phyloP scores from a whole-genome alignment of 2,888 invertebrate genomes.

The Liopterus haemorrhoidalis region DNA sequence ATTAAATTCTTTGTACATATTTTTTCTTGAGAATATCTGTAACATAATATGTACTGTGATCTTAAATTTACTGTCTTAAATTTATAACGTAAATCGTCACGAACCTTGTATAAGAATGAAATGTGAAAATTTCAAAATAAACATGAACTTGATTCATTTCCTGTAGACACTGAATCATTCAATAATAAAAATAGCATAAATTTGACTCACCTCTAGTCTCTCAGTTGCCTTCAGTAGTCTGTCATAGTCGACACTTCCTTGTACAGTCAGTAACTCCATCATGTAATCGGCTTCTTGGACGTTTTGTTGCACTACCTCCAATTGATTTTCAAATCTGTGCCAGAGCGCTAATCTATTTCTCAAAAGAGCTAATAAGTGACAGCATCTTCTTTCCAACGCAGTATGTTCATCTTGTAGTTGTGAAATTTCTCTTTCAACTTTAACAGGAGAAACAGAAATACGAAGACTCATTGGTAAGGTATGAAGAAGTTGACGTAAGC shows the following conservation, averaged over 20 bases:
- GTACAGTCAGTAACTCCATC: slow-evolving; percentile 78
- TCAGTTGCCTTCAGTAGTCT: slow-evolving; percentile 76
- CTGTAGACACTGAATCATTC: no score
- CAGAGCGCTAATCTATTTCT: slow-evolving; percentile 63
- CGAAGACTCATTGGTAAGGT: slow-evolving; percentile 69
- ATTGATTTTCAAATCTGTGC: slow-evolving; percentile 69
- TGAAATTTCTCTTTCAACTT: slow-evolving; percentile 71
- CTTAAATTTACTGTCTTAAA: no score
- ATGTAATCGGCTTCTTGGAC: slow-evolving; percentile 82
- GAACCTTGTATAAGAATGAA: no score
- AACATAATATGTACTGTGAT: no score
- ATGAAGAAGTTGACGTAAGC: slow-evolving; percentile 67
- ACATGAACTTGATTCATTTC: no score
- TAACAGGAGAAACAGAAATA: slow-evolving; percentile 70
- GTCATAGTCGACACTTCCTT: slow-evolving; percentile 79
- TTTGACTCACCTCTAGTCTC: slow-evolving; percentile 67
- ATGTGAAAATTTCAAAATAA: no score
- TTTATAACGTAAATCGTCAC: no score
- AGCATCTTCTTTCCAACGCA: slow-evolving; percentile 64
- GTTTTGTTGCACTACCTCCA: slow-evolving; percentile 74
- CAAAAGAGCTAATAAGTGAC: slow-evolving; percentile 59
- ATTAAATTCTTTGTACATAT: no score
- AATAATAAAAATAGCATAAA: no score
- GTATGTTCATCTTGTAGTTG: slow-evolving; percentile 68
- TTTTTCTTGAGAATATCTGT: no score